phyloP scores from a whole-genome alignment of 1,140 invertebrate species.

The Drosophila suzukii region DNA sequence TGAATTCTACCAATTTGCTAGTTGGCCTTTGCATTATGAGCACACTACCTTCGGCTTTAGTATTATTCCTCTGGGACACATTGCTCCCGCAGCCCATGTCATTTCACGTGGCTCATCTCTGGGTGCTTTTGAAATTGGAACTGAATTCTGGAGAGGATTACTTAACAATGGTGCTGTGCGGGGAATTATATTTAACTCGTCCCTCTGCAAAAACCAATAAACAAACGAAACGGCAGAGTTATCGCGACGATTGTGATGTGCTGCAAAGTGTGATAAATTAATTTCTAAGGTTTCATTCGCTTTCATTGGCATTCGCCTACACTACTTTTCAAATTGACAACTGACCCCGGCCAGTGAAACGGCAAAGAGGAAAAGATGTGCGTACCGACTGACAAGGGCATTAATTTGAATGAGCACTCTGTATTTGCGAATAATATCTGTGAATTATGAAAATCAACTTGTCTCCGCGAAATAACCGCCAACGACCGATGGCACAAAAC shows the following conservation, averaged over 20 bases:
- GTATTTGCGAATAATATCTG: slow-evolving; percentile 11
- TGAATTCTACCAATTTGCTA: slow-evolving; percentile 60
- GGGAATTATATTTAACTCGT: slow-evolving; percentile 32
- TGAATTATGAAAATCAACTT: slow-evolving; percentile 8
- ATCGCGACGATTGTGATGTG: slow-evolving; percentile 65
- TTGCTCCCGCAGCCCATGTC: slow-evolving; percentile 51
- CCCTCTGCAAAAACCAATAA: slow-evolving; percentile 50
- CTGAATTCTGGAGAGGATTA: slow-evolving; percentile 55
- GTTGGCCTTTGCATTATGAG: slow-evolving; percentile 72
- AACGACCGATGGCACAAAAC: not conserved
- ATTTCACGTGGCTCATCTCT: slow-evolving; percentile 52
- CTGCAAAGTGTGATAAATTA: slow-evolving; percentile 80
- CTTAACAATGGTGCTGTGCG: slow-evolving; percentile 51
- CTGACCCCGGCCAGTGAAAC: slow-evolving; percentile 52
- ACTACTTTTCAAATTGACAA: slow-evolving; percentile 70
- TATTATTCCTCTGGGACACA: slow-evolving; percentile 61
- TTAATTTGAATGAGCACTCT: slow-evolving; percentile 31
- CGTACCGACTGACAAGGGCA: slow-evolving; percentile 34
- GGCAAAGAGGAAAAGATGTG: slow-evolving; percentile 28
- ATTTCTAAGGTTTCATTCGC: slow-evolving; percentile 82
- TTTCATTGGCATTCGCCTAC: slow-evolving; percentile 71
- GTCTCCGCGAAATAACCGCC: slow-evolving; percentile 13
- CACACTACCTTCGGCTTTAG: slow-evolving; percentile 56
- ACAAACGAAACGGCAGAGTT: slow-evolving; percentile 70
- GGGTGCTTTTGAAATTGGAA: slow-evolving; percentile 14